Conservation (phyloP, 2,113 vertebrate species). For the Sinocyclocheilus rhinocerous region DNA sequence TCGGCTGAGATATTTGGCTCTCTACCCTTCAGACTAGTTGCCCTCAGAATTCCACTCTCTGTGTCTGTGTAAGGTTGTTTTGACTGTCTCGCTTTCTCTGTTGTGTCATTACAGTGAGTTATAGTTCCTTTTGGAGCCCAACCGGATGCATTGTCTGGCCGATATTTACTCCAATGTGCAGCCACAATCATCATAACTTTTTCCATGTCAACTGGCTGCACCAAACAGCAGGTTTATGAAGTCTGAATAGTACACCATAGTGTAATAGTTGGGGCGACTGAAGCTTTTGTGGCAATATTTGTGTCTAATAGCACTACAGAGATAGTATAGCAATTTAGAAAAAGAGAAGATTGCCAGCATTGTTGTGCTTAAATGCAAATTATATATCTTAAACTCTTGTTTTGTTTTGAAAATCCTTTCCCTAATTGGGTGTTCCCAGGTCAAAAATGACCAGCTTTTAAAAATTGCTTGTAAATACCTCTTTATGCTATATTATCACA, state of each 20-base stretch:
- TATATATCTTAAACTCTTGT: no score
- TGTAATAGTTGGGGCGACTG: not conserved
- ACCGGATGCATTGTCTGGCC: not conserved
- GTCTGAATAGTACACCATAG: not conserved
- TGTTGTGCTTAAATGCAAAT: no score
- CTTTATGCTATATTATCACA: no score
- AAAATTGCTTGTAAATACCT: no score
- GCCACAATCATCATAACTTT: slow-evolving; percentile 7
- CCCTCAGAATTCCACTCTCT: not conserved
- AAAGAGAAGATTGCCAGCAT: not conserved
- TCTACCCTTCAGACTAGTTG: not conserved
- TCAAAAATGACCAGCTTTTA: no score
- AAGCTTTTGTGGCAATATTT: not conserved
- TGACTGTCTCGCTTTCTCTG: not conserved
- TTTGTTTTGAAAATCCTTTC: no score
- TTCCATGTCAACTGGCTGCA: not conserved
- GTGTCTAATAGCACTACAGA: not conserved
- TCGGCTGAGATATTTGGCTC: slow-evolving; percentile 2
- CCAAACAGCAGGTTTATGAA: not conserved
- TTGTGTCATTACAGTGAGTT: not conserved
- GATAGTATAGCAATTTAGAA: not conserved
- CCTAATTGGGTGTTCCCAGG: no score
- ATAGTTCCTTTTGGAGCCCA: not conserved
- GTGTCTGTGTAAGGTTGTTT: not conserved
- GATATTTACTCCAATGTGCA: not conserved